phyloP scores from a whole-genome alignment of 2,797 vertebrate genomes.

The Aulostomus chinensis region DNA sequence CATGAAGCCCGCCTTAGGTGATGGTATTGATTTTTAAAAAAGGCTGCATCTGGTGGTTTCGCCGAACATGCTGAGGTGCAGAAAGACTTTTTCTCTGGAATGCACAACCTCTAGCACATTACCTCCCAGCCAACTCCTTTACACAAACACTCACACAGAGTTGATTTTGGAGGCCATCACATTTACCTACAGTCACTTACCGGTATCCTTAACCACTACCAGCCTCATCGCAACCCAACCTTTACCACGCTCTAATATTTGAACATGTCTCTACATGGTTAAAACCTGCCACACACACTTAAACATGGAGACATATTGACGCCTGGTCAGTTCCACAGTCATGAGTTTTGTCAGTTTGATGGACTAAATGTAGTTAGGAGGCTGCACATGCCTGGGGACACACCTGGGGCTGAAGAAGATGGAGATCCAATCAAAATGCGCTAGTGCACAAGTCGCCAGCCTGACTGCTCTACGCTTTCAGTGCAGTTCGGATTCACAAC shows the following conservation, averaged over 20 bases:
- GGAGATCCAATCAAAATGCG: constrained; percentile 18
- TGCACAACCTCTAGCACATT: constrained; percentile 21
- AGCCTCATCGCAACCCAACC: too few species aligned
- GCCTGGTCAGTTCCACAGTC: too few species aligned
- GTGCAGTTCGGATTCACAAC: constrained; percentile 10
- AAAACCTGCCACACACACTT: too few species aligned
- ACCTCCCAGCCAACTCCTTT: not conserved
- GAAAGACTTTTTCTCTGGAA: constrained; percentile 23
- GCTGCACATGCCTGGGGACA: constrained; percentile 24
- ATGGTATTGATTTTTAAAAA: constrained; percentile 67
- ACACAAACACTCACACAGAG: constrained; percentile 1
- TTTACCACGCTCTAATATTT: too few species aligned
- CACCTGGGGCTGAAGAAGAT: constrained; percentile 19
- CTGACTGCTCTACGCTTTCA: not conserved
- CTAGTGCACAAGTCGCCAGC: constrained; percentile 3
- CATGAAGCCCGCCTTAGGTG: constrained; percentile 53
- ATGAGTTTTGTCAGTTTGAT: too few species aligned
- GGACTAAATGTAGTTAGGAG: constrained; percentile 32
- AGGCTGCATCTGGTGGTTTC: constrained; percentile 52
- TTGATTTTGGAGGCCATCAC: constrained; percentile 7
- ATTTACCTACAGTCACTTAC: too few species aligned
- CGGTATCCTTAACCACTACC: too few species aligned
- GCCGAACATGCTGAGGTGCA: constrained; percentile 52
- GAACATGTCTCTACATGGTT: too few species aligned
- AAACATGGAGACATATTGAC: too few species aligned